Conservation (phyloP, 2,888 invertebrate species). For the Mycalesis mineus region DNA sequence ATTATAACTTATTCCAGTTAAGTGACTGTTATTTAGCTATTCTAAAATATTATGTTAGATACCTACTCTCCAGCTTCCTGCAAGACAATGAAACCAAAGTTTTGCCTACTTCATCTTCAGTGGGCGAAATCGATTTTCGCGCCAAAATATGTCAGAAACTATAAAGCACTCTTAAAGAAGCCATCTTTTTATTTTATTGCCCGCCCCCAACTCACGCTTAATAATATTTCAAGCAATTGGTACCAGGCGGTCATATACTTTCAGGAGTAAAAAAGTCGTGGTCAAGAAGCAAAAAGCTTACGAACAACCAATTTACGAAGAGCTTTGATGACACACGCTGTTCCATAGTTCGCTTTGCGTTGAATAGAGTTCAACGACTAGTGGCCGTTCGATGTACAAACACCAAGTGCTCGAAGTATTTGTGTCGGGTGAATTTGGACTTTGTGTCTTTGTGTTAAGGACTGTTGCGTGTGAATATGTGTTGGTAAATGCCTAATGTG, state of each 20-base stretch:
- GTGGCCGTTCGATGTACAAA: slow-evolving; percentile 37
- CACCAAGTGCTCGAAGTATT: background rate
- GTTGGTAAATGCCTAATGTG: slow-evolving; percentile 50
- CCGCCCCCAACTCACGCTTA: slow-evolving; percentile 50
- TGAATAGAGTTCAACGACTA: slow-evolving; percentile 39
- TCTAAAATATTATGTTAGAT: no score
- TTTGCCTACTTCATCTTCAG: no score
- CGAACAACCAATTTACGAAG: slow-evolving; percentile 35
- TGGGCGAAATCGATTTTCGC: background rate
- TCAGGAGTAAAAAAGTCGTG: slow-evolving; percentile 51
- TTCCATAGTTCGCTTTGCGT: slow-evolving; percentile 2
- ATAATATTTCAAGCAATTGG: slow-evolving; percentile 69
- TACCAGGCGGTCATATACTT: slow-evolving; percentile 59
- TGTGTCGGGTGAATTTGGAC: slow-evolving; percentile 33
- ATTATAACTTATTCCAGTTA: no score
- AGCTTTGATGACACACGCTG: slow-evolving; percentile 21
- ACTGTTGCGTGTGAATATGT: slow-evolving; percentile 25
- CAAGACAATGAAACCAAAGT: no score
- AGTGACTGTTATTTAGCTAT: no score
- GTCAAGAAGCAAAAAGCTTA: slow-evolving; percentile 48
- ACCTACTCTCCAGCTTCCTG: no score
- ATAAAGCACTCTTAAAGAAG: slow-evolving; percentile 28
- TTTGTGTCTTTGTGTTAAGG: slow-evolving; percentile 38
- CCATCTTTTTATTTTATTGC: slow-evolving; percentile 43
- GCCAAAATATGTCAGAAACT: slow-evolving; percentile 14